Percentiles rank a stretch among this genome's conserved stretches.
phyloP scores from a whole-genome alignment of 2,113 vertebrate genomes.

The Pomatostomus ruficeps region DNA sequence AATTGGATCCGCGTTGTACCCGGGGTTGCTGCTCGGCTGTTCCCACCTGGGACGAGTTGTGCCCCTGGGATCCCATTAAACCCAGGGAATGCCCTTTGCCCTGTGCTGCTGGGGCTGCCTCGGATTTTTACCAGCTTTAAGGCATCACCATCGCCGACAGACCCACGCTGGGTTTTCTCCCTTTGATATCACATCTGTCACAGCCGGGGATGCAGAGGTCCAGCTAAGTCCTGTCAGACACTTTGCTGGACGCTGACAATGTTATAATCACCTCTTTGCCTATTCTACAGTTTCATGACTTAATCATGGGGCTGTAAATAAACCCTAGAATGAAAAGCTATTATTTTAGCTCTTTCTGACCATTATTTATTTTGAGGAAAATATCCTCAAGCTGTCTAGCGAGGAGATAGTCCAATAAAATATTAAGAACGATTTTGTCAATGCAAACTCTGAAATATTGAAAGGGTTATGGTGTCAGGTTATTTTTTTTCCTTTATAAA shows the following conservation, averaged over 20 bases:
- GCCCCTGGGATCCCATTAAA: too few species aligned
- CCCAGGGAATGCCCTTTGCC: too few species aligned
- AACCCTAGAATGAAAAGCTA: neutral
- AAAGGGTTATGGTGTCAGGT: neutral
- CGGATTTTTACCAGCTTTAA: too few species aligned
- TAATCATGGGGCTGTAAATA: constrained; percentile 37
- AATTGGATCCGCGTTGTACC: too few species aligned
- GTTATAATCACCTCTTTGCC: neutral
- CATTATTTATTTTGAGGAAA: constrained; percentile 44
- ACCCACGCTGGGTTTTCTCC: neutral
- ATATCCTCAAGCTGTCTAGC: neutral
- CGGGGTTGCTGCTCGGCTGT: too few species aligned
- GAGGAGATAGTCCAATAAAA: constrained; percentile 20
- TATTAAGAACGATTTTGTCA: constrained; percentile 52
- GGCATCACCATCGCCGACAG: too few species aligned
- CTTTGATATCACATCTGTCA: neutral
- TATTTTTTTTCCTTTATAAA: neutral
- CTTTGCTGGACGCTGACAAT: neutral
- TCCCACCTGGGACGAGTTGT: too few species aligned
- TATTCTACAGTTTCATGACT: neutral
- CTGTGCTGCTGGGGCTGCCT: too few species aligned
- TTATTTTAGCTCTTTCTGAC: constrained; percentile 31
- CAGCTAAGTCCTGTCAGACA: neutral
- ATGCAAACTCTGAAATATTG: constrained; percentile 55
- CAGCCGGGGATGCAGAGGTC: neutral